Conservation (phyloP, 37 sponge, comb jelly and placozoan species). For the Crambe crambe region DNA sequence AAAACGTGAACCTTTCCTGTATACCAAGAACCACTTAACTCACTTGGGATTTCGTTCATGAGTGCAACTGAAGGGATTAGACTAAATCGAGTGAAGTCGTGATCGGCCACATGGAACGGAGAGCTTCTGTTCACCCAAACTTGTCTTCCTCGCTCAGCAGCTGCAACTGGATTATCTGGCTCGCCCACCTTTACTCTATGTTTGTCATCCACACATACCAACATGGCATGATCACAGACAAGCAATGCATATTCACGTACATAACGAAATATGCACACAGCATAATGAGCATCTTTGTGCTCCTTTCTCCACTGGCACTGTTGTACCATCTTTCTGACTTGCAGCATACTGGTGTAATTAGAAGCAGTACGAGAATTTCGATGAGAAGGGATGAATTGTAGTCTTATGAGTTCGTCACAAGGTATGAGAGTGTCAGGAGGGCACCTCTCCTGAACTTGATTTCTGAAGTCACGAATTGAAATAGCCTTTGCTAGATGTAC, state of each 20-base stretch:
- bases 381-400: conserved; percentile 34
- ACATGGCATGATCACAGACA: background rate
- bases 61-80: conserved; percentile 19
- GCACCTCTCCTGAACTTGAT: background rate
- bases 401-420: conserved; percentile 11
- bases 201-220: conserved; percentile 52
- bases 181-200: conserved; percentile 56
- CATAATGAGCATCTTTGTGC: conserved; percentile 41
- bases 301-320: conserved; percentile 13
- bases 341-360: conserved; percentile 35
- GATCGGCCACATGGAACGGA: conserved; percentile 13
- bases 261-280: conserved; percentile 30
- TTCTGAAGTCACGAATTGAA: conserved; percentile 14
- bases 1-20: conserved; percentile 21
- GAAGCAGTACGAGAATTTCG: background rate
- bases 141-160: conserved; percentile 40
- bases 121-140: conserved; percentile 1
- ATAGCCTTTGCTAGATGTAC: conserved; percentile 27
- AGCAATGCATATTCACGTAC: conserved; percentile 24
- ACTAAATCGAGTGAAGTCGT: conserved; percentile 51
- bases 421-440: conserved; percentile 10
- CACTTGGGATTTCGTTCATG: conserved; percentile 39
- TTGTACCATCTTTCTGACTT: conserved; percentile 31
- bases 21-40: conserved; percentile 43
- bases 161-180: conserved; percentile 53